Base-by-base conservation (phyloP, 2,113 vertebrate genomes). In the Xiphias gladius region DNA sequence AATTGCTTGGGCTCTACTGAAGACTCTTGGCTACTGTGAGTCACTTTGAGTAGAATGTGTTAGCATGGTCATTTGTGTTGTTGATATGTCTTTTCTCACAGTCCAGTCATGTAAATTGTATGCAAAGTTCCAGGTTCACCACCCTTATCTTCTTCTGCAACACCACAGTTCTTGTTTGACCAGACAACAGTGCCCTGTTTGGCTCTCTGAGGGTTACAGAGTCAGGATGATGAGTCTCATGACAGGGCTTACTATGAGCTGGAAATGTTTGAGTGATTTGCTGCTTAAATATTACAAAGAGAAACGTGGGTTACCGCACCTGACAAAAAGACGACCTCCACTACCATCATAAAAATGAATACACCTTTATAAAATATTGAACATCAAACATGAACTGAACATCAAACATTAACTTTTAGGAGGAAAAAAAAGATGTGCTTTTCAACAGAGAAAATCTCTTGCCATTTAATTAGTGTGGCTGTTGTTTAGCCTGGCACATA, bases 141-240 rank as follows among this genome's bases (percentile, higher is more conserved):
- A 22, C 0, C 35, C 20, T 46, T 70, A 70, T 83, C 82, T 48
- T 11, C 20, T 26, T 5, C 16, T 62, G 63, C 26, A 52, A 68
- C 84, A 71, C 14, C n/a, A 28, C 13, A 3, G 13, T 11, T 37
- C 28, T 78, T 54, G 22, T 73, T 7, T 61, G 46, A 39, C 5
- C 50, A 61, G 1, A 87, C 76, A 87, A 30, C 46, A 43, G 30
- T 19, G 5, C 41, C 7, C 69, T 83, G 74, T 80, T 62, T 54
- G 50, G 8, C 30, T 19, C 35, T 55, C 26, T 52, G 30, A 32
- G 7, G 41, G 43, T 35, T 30, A 13, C 9, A 17, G 7, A 1
- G 43, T 32, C 37, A 64, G 26, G 26, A 48, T 66, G 72, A 52
- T 52, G 58, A 10, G 43, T 67, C 4, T 30, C 1, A 24, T 62